Percentiles rank a stretch among this genome's conserved stretches.
phyloP scores from a whole-genome alignment of 2,888 invertebrate species.

The Iphiclides podalirius region DNA sequence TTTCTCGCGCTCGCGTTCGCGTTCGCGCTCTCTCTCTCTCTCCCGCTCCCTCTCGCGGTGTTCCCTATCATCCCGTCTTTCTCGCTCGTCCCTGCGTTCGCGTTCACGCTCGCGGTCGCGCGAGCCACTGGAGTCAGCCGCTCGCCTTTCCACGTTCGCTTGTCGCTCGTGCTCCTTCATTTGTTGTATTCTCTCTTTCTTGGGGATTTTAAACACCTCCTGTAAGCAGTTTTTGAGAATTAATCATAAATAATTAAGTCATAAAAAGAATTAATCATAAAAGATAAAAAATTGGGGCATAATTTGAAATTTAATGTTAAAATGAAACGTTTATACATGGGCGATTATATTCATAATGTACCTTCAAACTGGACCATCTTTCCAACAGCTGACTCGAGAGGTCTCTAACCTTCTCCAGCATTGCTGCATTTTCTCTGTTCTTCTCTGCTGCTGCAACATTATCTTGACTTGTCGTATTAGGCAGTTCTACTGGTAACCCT shows the following conservation, averaged over 20 bases:
- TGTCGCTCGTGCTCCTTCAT: conserved; percentile 97
- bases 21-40: conserved; percentile 48
- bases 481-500: conserved; percentile 65
- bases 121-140: conserved; percentile 68
- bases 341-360: too few species aligned
- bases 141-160: conserved; percentile 83
- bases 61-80: conserved; percentile 42
- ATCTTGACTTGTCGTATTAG: conserved; percentile 44
- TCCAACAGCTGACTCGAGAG: conserved; percentile 83
- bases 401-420: conserved; percentile 77
- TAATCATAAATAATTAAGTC: too few species aligned
- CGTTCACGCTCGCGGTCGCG: conserved; percentile 56
- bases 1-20: conserved; percentile 50
- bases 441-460: conserved; percentile 46
- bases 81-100: conserved; percentile 47
- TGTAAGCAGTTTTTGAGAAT: too few species aligned
- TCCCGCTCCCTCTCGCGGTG: conserved; percentile 49
- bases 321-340: too few species aligned
- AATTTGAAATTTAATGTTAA: too few species aligned
- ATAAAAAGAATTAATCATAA: too few species aligned
- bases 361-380: conserved; percentile 86
- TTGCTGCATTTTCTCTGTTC: conserved; percentile 50
- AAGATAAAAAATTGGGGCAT: too few species aligned
- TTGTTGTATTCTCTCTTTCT: conserved; percentile 95
- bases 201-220: conserved; percentile 93